Evolutionary conservation across 2,797 vertebrate genomes (phyloP).

Genomic region (Phoeniculus purpureus): DNA sequence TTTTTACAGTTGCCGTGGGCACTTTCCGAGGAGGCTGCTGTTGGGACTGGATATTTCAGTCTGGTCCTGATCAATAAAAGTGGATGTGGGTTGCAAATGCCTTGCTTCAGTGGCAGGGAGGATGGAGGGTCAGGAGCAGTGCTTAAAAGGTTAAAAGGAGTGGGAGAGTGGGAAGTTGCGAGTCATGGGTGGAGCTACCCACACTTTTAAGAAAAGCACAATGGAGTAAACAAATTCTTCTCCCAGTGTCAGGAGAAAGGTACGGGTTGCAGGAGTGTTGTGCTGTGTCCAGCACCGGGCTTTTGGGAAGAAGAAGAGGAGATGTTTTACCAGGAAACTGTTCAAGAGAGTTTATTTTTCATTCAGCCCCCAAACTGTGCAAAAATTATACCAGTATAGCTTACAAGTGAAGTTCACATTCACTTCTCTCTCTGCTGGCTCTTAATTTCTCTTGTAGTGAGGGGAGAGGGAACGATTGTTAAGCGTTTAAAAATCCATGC

Average conservation of each 20-base stretch:
- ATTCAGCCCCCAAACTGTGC: not conserved
- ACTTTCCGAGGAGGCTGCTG: not conserved
- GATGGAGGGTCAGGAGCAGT: conserved; percentile 30
- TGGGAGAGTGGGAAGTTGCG: conserved; percentile 43
- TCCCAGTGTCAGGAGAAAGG: conserved; percentile 44
- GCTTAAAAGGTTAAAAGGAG: conserved; percentile 73
- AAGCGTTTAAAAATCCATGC: conserved; percentile 44
- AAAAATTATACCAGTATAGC: not conserved
- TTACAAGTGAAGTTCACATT: not conserved
- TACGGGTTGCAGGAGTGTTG: not conserved
- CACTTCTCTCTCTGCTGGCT: conserved; percentile 23
- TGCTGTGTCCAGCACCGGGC: not conserved
- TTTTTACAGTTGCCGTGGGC: conserved; percentile 47
- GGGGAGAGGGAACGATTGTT: conserved; percentile 7
- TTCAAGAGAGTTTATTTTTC: not conserved
- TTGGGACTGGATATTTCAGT: not conserved
- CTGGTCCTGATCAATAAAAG: conserved; percentile 5
- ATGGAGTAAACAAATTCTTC: conserved; percentile 61
- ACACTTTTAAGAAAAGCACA: conserved; percentile 42
- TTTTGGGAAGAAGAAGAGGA: not conserved
- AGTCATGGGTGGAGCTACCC: conserved; percentile 69
- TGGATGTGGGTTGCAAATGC: conserved; percentile 3
- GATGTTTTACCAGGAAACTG: not conserved
- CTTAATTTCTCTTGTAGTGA: conserved; percentile 45
- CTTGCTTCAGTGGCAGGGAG: not conserved